Evolutionary conservation across 1,140 invertebrate species (phyloP), one percentile per base, ranked within the genome.

Genomic region (Drosophila carrolli): DNA sequence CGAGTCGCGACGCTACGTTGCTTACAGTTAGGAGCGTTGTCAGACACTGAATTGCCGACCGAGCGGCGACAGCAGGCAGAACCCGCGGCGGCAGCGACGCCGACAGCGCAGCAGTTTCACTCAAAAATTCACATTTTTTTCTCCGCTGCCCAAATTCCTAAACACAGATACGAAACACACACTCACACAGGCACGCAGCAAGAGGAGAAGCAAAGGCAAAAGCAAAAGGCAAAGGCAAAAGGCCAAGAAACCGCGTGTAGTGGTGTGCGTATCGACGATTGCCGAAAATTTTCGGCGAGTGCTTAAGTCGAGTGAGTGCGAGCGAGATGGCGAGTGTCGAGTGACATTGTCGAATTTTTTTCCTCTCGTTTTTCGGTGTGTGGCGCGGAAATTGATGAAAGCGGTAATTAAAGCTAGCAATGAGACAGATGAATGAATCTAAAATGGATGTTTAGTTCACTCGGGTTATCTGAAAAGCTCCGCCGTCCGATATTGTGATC

Each of bases 11-110:
- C 75, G 75, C 58, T 71, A 62, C 66, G 75, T 78, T 86, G 82
- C 82, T 86, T 79, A 81, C 82, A 79, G 77, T 81, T 81, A 72
- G 82, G 77, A 85, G 76, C 80, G 80, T 83, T 80, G 80, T 85
- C 77, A 77, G 81, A 82, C 73, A 85, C 81, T 82, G 68, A 82
- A 78, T 72, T 51, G 62, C 55, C 47, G 41, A 32, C 32, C 63
- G 41, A 68, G 62, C 62, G 58, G 44, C 43, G 46, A 53, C 61
- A 43, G 56, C 58, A 57, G 57, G 44, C 57, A 62, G 57, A 57
- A 32, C 55, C 10, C 14, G 74, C 63, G 13, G 23, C 43, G n/a
- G 37, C 27, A 35, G 27, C 35, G 44, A 27, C 56, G 35, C 14
- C 59, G 47, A 32, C 47, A n/a, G 61, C 55, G 60, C n/a, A 35